Percentiles rank a stretch among this genome's conserved stretches.
These are phyloP conservation scores for Bombus breviceps DNA, from an alignment of 1,140 invertebrate genomes.

Conservation along the genomic window DNA sequence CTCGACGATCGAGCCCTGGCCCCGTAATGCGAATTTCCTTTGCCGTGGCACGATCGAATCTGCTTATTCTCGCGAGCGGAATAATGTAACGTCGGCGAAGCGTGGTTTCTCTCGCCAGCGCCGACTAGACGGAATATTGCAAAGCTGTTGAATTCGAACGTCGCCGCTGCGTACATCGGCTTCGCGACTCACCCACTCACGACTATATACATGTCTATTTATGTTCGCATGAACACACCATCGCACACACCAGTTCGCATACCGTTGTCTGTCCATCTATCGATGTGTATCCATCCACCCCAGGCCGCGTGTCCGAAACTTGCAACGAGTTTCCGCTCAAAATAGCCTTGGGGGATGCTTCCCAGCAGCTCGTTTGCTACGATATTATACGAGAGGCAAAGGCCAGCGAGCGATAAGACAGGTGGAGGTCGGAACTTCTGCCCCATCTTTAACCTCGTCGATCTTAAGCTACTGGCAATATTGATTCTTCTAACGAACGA, in stretches of 20 bases:
- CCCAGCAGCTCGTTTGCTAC: conserved; percentile 53
- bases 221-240: too few relatives aligned
- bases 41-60: conserved; percentile 63
- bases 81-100: conserved; percentile 55
- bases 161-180: conserved; percentile 21
- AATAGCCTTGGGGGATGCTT: conserved; percentile 53
- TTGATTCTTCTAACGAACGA: conserved; percentile 70
- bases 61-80: conserved; percentile 55
- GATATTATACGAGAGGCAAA: conserved; percentile 57
- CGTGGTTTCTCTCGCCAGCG: background rate
- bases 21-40: conserved; percentile 66
- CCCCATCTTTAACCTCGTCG: too few relatives aligned
- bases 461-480: conserved; percentile 46
- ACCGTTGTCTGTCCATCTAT: too few relatives aligned
- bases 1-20: conserved; percentile 42
- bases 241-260: too few relatives aligned
- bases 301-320: conserved; percentile 52
- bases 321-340: conserved; percentile 57
- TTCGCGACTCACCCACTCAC: too few relatives aligned
- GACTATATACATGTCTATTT: too few relatives aligned
- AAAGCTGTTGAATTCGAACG: conserved; percentile 22
- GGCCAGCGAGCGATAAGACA: conserved; percentile 61
- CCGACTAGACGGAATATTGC: conserved; percentile 48
- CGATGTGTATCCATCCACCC: too few relatives aligned
- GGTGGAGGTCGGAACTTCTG: background rate